Evolutionary conservation across 2,797 vertebrate species (phyloP).

Genomic region (Liasis olivaceus): DNA sequence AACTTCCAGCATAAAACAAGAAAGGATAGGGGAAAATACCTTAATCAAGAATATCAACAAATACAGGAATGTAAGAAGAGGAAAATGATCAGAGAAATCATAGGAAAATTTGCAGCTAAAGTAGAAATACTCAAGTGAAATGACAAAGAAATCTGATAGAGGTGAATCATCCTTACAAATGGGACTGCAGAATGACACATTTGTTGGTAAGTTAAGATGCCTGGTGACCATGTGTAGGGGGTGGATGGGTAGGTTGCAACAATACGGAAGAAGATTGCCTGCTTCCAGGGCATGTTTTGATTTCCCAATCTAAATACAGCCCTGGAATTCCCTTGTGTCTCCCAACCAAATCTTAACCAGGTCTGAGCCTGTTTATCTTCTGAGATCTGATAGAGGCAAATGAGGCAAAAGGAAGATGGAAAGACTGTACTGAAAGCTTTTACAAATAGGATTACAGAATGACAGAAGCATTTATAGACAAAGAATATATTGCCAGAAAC

Average conservation of each 20-base stretch:
- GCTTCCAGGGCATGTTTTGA: background rate
- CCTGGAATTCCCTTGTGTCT: background rate
- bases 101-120: background rate
- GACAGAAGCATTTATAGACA: background rate
- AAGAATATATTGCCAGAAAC: background rate
- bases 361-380: constrained; percentile 1
- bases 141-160: background rate
- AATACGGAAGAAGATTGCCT: background rate
- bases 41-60: background rate
- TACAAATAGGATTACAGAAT: background rate
- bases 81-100: background rate
- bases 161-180: background rate
- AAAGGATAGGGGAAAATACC: background rate
- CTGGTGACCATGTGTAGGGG: background rate
- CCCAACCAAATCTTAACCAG: background rate
- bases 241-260: background rate
- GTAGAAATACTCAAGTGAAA: background rate
- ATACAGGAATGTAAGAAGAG: background rate
- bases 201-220: background rate
- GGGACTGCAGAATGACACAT: background rate
- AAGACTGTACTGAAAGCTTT: background rate
- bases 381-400: background rate
- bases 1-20: background rate
- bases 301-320: background rate
- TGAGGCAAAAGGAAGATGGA: background rate